Percentiles rank a stretch among this genome's conserved stretches.
Evolutionary conservation across 2,888 invertebrate genomes (phyloP).

Genomic region (Syrista parreyssii): DNA sequence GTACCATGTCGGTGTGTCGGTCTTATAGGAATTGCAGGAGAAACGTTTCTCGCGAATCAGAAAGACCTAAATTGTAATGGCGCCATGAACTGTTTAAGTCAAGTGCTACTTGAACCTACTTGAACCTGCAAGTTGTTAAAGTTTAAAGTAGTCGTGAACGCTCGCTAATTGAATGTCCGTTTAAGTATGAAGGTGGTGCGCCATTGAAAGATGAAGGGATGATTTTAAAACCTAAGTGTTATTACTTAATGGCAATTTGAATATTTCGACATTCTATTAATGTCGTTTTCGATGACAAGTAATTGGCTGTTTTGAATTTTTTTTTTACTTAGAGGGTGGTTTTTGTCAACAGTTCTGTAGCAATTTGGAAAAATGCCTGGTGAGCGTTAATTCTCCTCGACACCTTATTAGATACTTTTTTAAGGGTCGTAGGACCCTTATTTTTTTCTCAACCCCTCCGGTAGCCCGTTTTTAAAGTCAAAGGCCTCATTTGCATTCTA

Average conservation of each 20-base stretch:
- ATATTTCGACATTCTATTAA: not conserved
- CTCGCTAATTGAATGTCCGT: constrained; percentile 37
- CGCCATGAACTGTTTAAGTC: not conserved
- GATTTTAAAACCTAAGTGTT: not conserved
- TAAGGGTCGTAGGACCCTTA: not conserved
- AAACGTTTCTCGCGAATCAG: not conserved
- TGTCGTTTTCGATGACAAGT: not conserved
- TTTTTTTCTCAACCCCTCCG: not conserved
- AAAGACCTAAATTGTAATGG: not conserved
- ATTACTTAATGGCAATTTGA: not conserved
- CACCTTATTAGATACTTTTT: not conserved
- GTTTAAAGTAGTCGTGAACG: constrained; percentile 35
- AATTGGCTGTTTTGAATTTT: not conserved
- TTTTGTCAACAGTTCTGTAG: not conserved
- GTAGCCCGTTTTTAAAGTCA: not conserved
- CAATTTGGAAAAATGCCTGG: not conserved
- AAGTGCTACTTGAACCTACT: constrained; percentile 22
- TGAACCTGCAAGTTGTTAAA: constrained; percentile 37
- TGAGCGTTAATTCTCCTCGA: not conserved
- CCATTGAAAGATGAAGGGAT: not conserved
- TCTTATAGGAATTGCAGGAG: not conserved
- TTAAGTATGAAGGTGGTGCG: constrained; percentile 13
- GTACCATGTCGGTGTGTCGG: not conserved
- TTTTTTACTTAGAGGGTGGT: not conserved
- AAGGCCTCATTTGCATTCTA: constrained; percentile 13